A percentile compares a stretch with the other conserved stretches of the same genome.
Conservation (phyloP, 1,140 invertebrate species). For the Dendroctonus ponderosae region DNA sequence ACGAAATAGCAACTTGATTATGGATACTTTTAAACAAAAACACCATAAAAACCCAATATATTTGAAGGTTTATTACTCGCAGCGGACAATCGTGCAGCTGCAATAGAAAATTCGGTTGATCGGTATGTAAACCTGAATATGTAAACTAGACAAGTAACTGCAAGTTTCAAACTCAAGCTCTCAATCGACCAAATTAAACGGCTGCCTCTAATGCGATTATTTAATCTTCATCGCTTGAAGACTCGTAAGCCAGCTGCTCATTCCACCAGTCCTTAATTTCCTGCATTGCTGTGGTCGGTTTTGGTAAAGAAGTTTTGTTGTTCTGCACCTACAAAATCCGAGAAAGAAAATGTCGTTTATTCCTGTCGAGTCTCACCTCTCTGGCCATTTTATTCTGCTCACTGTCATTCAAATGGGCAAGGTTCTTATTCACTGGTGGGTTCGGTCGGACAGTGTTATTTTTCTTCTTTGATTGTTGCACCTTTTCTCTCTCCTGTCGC, state of each 20-base stretch:
- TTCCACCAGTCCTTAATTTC: conserved; percentile 51
- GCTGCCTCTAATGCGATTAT: not conserved
- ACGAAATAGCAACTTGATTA: no score
- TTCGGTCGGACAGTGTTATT: conserved; percentile 60
- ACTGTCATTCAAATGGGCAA: conserved; percentile 45
- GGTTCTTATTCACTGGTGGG: conserved; percentile 51
- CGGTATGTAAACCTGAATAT: no score
- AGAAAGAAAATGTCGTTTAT: not conserved
- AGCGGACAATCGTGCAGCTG: no score
- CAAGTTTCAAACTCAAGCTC: no score
- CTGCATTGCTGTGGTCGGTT: conserved; percentile 46
- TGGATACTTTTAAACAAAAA: no score
- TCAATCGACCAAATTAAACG: no score
- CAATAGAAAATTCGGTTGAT: no score
- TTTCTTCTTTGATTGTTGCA: conserved; percentile 61
- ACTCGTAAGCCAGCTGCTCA: conserved; percentile 48
- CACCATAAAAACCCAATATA: no score
- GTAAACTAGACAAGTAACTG: no score
- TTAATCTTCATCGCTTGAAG: conserved; percentile 49
- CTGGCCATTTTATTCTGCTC: conserved; percentile 44
- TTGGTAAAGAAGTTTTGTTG: conserved; percentile 48
- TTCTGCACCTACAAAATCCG: conserved; percentile 23
- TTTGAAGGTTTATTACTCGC: no score
- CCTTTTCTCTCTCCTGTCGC: conserved; percentile 70
- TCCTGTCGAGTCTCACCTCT: conserved; percentile 36